Conservation (phyloP, 2,888 invertebrate genomes). For the Agrochola circellaris region DNA sequence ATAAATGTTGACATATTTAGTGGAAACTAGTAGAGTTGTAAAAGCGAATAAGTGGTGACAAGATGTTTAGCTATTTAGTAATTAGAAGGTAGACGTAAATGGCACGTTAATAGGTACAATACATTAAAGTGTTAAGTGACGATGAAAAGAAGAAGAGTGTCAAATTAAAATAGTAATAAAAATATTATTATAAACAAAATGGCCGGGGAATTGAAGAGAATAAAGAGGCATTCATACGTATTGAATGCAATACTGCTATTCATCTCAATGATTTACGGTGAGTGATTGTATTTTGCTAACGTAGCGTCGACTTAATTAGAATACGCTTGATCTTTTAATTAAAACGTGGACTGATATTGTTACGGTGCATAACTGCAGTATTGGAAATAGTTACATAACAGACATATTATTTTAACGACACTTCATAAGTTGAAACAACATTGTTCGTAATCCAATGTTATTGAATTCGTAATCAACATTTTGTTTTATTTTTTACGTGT, state of each 20-base stretch:
- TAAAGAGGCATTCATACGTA: constrained; percentile 84
- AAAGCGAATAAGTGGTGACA: constrained; percentile 79
- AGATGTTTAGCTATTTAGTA: constrained; percentile 74
- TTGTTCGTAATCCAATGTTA: not conserved
- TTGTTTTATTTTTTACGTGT: not conserved
- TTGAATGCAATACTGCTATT: constrained; percentile 85
- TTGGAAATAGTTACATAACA: constrained; percentile 42
- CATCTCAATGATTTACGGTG: constrained; percentile 87
- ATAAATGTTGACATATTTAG: constrained; percentile 86
- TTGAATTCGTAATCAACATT: not conserved
- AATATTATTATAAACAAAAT: constrained; percentile 76
- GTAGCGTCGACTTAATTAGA: constrained; percentile 69
- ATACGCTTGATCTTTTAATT: constrained; percentile 59
- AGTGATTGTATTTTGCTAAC: constrained; percentile 76
- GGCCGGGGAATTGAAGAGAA: constrained; percentile 82
- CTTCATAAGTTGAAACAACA: constrained; percentile 6
- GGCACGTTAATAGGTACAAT: constrained; percentile 68
- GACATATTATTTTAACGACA: constrained; percentile 3
- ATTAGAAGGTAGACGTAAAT: constrained; percentile 70
- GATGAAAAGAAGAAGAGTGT: constrained; percentile 83
- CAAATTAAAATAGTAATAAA: constrained; percentile 76
- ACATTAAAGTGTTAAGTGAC: constrained; percentile 79
- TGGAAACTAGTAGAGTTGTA: constrained; percentile 77
- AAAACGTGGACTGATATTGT: constrained; percentile 48
- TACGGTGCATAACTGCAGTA: constrained; percentile 32